Conservation (phyloP, 2,797 vertebrate species). For the Pangasius macronema region DNA sequence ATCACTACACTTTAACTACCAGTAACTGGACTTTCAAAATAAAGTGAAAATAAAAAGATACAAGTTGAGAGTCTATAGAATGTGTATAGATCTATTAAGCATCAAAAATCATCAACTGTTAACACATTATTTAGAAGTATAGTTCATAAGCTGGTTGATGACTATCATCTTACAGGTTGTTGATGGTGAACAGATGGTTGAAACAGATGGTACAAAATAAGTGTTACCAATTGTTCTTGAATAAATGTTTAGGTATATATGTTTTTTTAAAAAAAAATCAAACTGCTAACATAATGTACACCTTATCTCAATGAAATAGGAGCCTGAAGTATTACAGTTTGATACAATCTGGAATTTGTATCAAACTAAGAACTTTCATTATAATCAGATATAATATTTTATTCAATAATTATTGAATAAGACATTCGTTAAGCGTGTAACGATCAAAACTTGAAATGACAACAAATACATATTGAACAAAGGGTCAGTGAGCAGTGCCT, state of each 20-base stretch:
- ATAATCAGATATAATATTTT: background rate
- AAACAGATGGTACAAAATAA: background rate
- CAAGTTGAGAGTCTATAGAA: background rate
- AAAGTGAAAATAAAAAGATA: background rate
- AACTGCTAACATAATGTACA: background rate
- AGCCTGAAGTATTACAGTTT: background rate
- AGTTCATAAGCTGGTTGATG: background rate
- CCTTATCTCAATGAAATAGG: too few relatives aligned
- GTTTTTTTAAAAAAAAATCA: background rate
- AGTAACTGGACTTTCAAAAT: background rate
- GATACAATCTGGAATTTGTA: background rate
- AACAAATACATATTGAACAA: background rate
- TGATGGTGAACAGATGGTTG: background rate
- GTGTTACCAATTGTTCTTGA: background rate
- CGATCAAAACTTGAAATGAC: background rate
- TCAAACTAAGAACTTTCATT: background rate
- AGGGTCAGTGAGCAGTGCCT: background rate
- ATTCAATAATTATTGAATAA: background rate
- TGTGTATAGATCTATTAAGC: background rate
- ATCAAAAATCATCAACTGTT: background rate
- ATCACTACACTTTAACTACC: background rate
- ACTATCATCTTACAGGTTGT: background rate
- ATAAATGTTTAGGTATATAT: background rate
- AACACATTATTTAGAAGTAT: background rate
- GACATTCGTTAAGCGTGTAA: background rate